A percentile compares a stretch with the other conserved stretches of the same genome.
Evolutionary conservation across 2,797 vertebrate genomes (phyloP).

Genomic region (Sebastes matsubarae): DNA sequence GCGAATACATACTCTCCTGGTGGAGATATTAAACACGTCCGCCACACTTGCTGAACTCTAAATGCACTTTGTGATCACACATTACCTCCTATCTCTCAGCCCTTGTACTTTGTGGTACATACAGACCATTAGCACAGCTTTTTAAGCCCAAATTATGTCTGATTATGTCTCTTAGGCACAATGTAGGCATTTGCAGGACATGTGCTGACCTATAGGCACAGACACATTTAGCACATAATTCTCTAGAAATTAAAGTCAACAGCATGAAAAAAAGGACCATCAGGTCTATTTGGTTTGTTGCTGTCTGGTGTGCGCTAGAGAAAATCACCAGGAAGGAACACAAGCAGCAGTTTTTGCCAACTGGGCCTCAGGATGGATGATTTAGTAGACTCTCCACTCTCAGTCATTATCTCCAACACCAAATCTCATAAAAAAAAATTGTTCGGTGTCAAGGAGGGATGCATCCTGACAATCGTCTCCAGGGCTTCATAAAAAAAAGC

Average conservation of each 20-base stretch:
- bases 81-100: not conserved
- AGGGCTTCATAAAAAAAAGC: conserved; percentile 43
- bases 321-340: conserved; percentile 29
- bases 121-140: not conserved
- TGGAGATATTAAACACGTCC: too few species aligned
- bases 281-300: conserved; percentile 19
- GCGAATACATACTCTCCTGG: not conserved
- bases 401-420: conserved; percentile 48
- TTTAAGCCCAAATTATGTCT: not conserved
- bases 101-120: not conserved
- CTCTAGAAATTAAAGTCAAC: conserved; percentile 9
- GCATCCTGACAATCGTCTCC: conserved; percentile 48
- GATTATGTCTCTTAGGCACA: not conserved
- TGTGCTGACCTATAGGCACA: not conserved
- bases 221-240: not conserved
- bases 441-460: conserved; percentile 42
- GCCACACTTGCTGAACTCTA: too few species aligned
- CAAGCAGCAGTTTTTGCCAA: not conserved
- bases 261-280: conserved; percentile 15
- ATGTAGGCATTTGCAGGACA: not conserved
- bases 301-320: conserved; percentile 1
- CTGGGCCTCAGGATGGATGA: conserved; percentile 32
- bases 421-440: conserved; percentile 40
- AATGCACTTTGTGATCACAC: too few species aligned
- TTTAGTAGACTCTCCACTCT: conserved; percentile 36